Conservation (phyloP, 2,888 invertebrate species). For the Pristionchus entomophagus region DNA sequence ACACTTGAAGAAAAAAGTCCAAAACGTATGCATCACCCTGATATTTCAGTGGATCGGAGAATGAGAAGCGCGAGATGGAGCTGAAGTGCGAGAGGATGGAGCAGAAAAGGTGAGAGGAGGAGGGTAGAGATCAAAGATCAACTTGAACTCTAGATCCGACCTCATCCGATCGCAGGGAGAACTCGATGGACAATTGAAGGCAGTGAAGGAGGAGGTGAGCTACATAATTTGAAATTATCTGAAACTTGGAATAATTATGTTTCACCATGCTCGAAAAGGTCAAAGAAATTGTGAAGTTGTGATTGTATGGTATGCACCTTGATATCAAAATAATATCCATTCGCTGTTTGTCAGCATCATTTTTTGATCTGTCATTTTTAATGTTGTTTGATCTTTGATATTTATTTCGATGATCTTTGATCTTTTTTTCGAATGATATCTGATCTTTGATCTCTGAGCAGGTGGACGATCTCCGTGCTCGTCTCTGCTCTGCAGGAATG, state of each 20-base stretch:
- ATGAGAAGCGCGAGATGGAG: slow-evolving; percentile 7
- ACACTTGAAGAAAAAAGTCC: too few species aligned
- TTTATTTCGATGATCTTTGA: background rate
- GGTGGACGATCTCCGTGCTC: background rate
- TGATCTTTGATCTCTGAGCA: background rate
- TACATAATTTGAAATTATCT: too few species aligned
- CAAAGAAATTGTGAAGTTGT: too few species aligned
- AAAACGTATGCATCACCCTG: background rate
- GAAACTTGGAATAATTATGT: too few species aligned
- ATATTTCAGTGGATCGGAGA: slow-evolving; percentile 8
- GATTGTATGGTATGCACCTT: too few species aligned
- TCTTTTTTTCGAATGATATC: background rate
- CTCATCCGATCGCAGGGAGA: slow-evolving; percentile 29
- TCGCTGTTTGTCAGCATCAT: too few species aligned
- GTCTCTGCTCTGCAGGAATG: slow-evolving; percentile 40
- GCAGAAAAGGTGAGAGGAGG: background rate
- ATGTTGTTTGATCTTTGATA: background rate
- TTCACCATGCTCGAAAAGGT: too few species aligned
- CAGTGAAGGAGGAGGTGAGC: slow-evolving; percentile 26
- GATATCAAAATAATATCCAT: too few species aligned
- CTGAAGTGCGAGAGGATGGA: background rate
- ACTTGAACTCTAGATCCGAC: background rate
- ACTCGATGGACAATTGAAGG: slow-evolving; percentile 2
- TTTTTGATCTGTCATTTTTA: too few species aligned
- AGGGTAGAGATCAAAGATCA: background rate